Evolutionary conservation across 1,140 invertebrate species (phyloP).

Genomic region (Trypoxylus dichotomus): DNA sequence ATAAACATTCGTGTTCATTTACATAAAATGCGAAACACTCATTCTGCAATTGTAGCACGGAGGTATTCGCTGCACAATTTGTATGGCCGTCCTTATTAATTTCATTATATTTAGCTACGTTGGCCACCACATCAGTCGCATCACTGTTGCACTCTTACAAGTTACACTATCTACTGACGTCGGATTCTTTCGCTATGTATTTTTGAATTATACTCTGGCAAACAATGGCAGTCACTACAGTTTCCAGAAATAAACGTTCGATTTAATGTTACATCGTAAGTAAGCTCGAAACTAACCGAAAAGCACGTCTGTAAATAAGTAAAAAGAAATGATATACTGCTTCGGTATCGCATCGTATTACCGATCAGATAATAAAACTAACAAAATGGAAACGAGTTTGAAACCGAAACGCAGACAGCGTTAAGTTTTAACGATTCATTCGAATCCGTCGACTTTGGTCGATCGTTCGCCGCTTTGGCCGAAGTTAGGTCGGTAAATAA

Average conservation of each 20-base stretch:
- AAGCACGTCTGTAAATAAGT: not conserved
- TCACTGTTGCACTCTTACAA: too few relatives aligned
- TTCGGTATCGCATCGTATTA: not conserved
- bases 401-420: not conserved
- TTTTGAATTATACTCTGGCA: not conserved
- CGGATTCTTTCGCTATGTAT: too few relatives aligned
- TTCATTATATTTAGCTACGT: too few relatives aligned
- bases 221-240: not conserved
- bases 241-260: not conserved
- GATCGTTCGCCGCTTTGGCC: constrained; percentile 19
- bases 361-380: constrained; percentile 8
- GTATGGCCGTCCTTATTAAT: too few relatives aligned
- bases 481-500: constrained; percentile 47
- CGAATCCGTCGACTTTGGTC: constrained; percentile 8
- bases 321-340: not conserved
- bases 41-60: too few relatives aligned
- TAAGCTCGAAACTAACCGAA: not conserved
- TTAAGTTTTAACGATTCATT: constrained; percentile 7
- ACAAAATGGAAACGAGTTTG: constrained; percentile 4
- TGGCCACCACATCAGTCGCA: too few relatives aligned
- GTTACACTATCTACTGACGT: too few relatives aligned
- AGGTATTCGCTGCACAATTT: too few relatives aligned
- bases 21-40: too few relatives aligned
- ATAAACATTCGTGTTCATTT: too few relatives aligned
- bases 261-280: not conserved